Conservation (phyloP, 2,113 vertebrate genomes). For the Crotophaga sulcirostris region DNA sequence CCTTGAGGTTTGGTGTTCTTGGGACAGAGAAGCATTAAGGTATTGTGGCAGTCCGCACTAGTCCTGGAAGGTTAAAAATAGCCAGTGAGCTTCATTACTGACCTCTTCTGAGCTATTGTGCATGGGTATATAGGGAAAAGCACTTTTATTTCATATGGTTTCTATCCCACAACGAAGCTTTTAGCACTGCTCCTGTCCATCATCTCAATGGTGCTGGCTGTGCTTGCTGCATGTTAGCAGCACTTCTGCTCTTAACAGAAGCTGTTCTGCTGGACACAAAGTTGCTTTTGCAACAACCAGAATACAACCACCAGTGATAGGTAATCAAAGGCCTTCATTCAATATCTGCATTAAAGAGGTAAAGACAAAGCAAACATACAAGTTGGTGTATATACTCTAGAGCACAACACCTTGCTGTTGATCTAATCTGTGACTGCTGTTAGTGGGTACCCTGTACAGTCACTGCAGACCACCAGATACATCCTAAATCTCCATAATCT, state of each 20-base stretch:
- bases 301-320: not conserved
- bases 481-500: not conserved
- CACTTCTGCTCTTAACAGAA: not conserved
- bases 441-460: not conserved
- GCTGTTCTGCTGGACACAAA: not conserved
- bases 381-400: not conserved
- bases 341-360: not conserved
- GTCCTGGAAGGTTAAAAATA: not conserved
- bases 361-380: not conserved
- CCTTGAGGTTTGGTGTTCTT: not conserved
- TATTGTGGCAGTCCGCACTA: not conserved
- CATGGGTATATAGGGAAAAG: not conserved
- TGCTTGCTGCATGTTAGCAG: not conserved
- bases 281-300: not conserved
- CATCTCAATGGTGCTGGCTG: not conserved
- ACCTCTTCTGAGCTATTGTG: not conserved
- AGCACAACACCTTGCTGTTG: not conserved
- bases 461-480: not conserved
- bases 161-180: not conserved
- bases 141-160: not conserved
- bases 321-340: not conserved
- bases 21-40: not conserved
- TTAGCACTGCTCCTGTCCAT: not conserved
- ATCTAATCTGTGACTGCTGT: not conserved
- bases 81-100: not conserved